Conservation (phyloP, 2,888 invertebrate species). For the Catocala nupta region DNA sequence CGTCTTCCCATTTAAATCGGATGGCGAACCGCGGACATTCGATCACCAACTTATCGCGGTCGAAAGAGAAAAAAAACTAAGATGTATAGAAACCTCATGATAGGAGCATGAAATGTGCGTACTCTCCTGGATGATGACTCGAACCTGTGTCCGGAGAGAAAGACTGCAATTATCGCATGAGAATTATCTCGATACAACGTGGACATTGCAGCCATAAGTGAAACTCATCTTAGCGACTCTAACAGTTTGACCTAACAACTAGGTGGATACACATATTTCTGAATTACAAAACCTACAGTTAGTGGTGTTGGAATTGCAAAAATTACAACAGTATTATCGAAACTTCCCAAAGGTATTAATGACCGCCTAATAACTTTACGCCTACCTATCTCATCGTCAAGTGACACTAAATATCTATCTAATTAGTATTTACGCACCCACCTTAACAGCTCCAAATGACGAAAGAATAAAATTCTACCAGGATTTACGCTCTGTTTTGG, state of each 20-base stretch:
- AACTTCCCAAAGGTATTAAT: not conserved
- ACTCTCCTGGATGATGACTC: not conserved
- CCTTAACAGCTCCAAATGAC: too few relatives aligned
- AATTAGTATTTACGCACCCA: too few relatives aligned
- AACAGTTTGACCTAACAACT: too few relatives aligned
- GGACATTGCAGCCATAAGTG: too few relatives aligned
- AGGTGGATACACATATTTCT: too few relatives aligned
- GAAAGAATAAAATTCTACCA: too few relatives aligned
- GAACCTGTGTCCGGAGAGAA: slow-evolving; percentile 9
- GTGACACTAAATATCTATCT: too few relatives aligned
- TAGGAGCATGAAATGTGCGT: slow-evolving; percentile 7
- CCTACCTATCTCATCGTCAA: too few relatives aligned
- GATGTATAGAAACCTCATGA: not conserved
- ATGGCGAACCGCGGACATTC: slow-evolving; percentile 7
- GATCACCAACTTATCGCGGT: too few relatives aligned
- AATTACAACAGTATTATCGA: not conserved
- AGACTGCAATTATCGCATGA: slow-evolving; percentile 7
- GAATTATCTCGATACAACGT: not conserved
- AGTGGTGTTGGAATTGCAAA: slow-evolving; percentile 7
- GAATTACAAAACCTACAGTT: too few relatives aligned
- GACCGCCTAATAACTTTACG: slow-evolving; percentile 2
- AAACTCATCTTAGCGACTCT: too few relatives aligned
- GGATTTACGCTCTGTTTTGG: too few relatives aligned
- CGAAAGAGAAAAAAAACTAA: not conserved
- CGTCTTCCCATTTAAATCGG: not conserved